These are phyloP conservation scores for Epirrita christyi DNA, from an alignment of 2,888 invertebrate species.

Conservation along the genomic window DNA sequence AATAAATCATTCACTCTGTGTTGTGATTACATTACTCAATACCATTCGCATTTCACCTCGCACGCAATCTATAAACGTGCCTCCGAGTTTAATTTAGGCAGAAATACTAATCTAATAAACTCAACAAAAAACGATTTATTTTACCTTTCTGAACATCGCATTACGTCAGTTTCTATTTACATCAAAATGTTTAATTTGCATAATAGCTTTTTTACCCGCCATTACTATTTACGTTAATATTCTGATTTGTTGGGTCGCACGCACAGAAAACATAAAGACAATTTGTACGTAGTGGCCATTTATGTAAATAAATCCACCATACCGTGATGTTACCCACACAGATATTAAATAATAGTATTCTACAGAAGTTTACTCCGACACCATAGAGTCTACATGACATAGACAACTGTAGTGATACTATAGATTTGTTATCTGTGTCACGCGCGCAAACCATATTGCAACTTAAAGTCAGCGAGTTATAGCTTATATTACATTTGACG, in stretches of 20 bases:
- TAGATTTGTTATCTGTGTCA: background rate
- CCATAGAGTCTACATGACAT: background rate
- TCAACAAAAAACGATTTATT: slow-evolving; percentile 74
- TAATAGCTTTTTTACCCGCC: slow-evolving; percentile 82
- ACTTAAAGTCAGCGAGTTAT: background rate
- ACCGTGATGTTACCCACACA: slow-evolving; percentile 69
- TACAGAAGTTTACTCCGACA: background rate
- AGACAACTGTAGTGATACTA: no score
- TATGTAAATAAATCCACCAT: slow-evolving; percentile 83
- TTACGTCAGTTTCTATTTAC: slow-evolving; percentile 82
- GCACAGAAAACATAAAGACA: slow-evolving; percentile 83
- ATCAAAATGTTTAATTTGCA: slow-evolving; percentile 84
- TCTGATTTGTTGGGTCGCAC: slow-evolving; percentile 82
- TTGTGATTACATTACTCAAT: no score
- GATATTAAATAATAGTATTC: slow-evolving; percentile 41
- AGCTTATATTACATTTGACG: background rate
- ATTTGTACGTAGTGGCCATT: slow-evolving; percentile 80
- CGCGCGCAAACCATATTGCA: background rate
- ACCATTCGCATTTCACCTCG: background rate
- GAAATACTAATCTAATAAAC: slow-evolving; percentile 66
- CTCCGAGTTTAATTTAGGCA: slow-evolving; percentile 53
- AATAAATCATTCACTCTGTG: no score
- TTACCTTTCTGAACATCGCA: slow-evolving; percentile 72
- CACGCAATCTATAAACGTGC: slow-evolving; percentile 41
- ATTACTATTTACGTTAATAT: slow-evolving; percentile 83